Percentiles rank a stretch among this genome's conserved stretches.
These are phyloP conservation scores for Cherax quadricarinatus DNA, from an alignment of 1,140 invertebrate genomes.

Conservation along the genomic window DNA sequence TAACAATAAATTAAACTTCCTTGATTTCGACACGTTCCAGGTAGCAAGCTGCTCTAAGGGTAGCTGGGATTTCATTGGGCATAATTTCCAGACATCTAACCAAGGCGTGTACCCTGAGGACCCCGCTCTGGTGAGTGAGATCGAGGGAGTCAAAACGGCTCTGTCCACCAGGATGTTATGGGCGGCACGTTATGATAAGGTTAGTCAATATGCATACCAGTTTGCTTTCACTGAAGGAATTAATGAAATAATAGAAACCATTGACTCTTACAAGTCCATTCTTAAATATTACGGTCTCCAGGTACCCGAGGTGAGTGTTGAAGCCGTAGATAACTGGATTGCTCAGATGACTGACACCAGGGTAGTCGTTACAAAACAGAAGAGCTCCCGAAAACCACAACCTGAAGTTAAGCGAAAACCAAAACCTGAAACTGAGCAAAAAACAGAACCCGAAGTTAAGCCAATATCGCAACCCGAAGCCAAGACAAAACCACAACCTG, in stretches of 20 bases:
- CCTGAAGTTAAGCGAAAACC: too few relatives aligned
- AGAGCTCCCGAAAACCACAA: too few relatives aligned
- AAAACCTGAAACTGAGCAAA: too few relatives aligned
- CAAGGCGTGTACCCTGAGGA: neutral
- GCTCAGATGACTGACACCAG: too few relatives aligned
- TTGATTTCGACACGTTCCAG: neutral
- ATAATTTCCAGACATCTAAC: neutral
- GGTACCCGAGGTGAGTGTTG: neutral
- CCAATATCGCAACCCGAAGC: too few relatives aligned
- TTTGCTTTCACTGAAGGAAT: neutral
- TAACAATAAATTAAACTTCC: neutral
- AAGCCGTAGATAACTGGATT: too few relatives aligned
- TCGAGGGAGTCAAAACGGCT: neutral
- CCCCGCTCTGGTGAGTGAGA: neutral
- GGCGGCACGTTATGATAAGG: neutral
- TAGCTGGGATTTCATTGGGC: neutral
- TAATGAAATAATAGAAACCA: neutral
- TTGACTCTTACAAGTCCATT: neutral
- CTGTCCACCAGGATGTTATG: neutral
- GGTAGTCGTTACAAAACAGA: too few relatives aligned
- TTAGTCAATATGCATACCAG: neutral
- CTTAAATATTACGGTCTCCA: neutral
- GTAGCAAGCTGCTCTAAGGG: neutral
- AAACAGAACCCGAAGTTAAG: too few relatives aligned
- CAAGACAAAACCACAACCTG: too few relatives aligned